Conservation (phyloP, 2,113 vertebrate genomes). For the Aphyosemion australe region DNA sequence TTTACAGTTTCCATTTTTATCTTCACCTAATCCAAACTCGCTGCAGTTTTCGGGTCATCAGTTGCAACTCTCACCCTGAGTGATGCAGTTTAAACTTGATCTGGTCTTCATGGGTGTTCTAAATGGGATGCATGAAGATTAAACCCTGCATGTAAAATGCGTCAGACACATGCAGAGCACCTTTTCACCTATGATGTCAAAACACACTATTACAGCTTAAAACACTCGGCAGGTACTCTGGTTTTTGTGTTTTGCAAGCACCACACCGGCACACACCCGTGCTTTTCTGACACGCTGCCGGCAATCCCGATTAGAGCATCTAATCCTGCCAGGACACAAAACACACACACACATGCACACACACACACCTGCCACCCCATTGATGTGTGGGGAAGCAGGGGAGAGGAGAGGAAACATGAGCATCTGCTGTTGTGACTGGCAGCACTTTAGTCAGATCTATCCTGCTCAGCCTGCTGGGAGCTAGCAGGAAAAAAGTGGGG, state of each 20-base stretch:
- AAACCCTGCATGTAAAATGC: background rate
- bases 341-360: conserved; percentile 18
- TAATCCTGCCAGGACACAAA: conserved; percentile 31
- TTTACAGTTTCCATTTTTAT: too few species aligned
- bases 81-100: too few species aligned
- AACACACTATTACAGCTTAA: background rate
- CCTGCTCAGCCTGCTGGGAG: conserved; percentile 58
- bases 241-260: conserved; percentile 2
- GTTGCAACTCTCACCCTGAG: too few species aligned
- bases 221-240: background rate
- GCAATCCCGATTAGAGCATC: conserved; percentile 50
- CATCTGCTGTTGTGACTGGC: conserved; percentile 79
- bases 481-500: conserved; percentile 36
- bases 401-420: conserved; percentile 69
- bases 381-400: conserved; percentile 57
- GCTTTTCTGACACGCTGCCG: conserved; percentile 28
- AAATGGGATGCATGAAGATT: too few species aligned
- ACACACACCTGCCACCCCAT: conserved; percentile 59
- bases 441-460: conserved; percentile 73
- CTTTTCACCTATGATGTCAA: conserved; percentile 2
- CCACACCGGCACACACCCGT: conserved; percentile 21
- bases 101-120: too few species aligned
- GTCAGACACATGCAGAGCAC: background rate
- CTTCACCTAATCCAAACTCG: too few species aligned
- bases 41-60: too few species aligned